Percentiles rank a stretch among this genome's conserved stretches.
Conservation (phyloP, 2,113 vertebrate genomes). For the Cricetomys ansorgei region DNA sequence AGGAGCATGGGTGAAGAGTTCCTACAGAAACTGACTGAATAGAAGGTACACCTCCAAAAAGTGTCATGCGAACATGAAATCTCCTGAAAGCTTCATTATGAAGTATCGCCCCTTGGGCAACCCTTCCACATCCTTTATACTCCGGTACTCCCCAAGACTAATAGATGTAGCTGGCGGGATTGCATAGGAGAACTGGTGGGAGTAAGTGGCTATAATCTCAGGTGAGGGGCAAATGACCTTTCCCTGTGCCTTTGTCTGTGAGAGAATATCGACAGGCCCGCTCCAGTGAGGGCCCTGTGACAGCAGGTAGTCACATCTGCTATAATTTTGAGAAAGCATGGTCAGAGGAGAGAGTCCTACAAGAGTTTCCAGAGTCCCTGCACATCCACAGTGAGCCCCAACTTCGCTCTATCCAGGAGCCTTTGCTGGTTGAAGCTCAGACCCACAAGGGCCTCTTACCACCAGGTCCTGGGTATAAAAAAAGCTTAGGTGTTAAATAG, state of each 20-base stretch:
- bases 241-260: background rate
- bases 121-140: background rate
- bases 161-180: background rate
- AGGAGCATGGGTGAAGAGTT: background rate
- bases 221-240: background rate
- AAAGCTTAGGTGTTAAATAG: too few relatives aligned
- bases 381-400: background rate
- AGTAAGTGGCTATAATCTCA: background rate
- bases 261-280: background rate
- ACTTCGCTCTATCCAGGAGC: background rate
- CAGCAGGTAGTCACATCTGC: background rate
- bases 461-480: background rate
- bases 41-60: background rate
- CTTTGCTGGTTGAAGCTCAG: background rate
- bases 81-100: background rate
- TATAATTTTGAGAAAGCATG: background rate
- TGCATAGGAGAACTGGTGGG: background rate
- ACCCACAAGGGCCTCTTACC: background rate
- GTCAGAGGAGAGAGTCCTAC: background rate
- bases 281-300: background rate
- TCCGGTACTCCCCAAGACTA: background rate
- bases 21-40: background rate
- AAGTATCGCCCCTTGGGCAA: background rate
- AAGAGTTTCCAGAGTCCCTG: rapidly evolving
- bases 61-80: background rate